Conservation (phyloP, 2,113 vertebrate genomes). For the Vanacampus margaritifer region DNA sequence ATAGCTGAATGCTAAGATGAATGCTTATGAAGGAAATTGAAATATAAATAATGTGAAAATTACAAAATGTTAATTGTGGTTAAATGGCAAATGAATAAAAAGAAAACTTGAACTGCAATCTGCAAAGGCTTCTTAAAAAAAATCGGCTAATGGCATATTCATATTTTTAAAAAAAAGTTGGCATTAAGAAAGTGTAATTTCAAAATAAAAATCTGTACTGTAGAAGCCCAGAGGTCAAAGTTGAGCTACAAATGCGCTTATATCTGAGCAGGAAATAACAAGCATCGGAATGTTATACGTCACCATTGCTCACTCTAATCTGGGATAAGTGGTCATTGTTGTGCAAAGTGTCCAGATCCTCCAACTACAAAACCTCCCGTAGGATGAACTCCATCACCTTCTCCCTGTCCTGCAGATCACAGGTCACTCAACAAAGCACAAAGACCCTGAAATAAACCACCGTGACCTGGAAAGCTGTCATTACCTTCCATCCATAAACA, state of each 20-base stretch:
- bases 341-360: conserved; percentile 13
- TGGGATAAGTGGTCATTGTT: conserved; percentile 40
- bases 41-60: no score
- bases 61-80: no score
- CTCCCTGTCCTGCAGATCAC: conserved; percentile 26
- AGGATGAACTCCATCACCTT: conserved; percentile 17
- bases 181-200: no score
- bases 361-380: conserved; percentile 10
- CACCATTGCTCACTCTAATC: conserved; percentile 5
- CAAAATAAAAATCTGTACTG: no score
- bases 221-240: no score
- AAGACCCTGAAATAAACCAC: conserved; percentile 43
- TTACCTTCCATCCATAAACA: conserved; percentile 42
- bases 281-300: conserved; percentile 11
- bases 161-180: no score
- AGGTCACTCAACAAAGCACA: conserved; percentile 32
- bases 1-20: no score
- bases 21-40: no score
- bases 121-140: no score
- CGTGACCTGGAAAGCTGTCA: conserved; percentile 23
- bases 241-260: conserved; percentile 7
- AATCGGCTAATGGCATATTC: no score
- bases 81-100: no score
- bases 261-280: conserved; percentile 47
- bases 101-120: no score